Conservation (phyloP, 2,113 vertebrate genomes). For the Raja brachyura region DNA sequence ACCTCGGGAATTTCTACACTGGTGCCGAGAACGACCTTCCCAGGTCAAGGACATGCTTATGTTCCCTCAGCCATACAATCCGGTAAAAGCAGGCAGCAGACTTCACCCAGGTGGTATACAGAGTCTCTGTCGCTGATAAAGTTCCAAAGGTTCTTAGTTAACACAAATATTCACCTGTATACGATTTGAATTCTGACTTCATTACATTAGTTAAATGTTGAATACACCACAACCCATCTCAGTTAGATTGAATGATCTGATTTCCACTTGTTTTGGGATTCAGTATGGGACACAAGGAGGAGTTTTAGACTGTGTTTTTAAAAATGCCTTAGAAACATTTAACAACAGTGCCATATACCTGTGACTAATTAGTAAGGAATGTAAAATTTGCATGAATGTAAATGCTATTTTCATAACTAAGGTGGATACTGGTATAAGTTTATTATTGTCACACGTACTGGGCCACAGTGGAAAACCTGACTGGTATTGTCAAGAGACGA, state of each 20-base stretch:
- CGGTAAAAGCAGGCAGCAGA: no score
- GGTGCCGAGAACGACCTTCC: no score
- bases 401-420: background rate
- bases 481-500: no score
- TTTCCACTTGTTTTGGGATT: background rate
- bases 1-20: no score
- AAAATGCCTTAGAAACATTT: background rate
- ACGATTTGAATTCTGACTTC: background rate
- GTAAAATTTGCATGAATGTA: background rate
- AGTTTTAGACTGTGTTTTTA: background rate
- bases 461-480: no score
- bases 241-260: background rate
- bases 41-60: no score
- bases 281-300: background rate
- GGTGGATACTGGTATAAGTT: background rate
- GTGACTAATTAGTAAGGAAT: background rate
- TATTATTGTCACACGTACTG: no score
- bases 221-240: background rate
- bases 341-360: no score
- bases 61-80: no score
- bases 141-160: background rate
- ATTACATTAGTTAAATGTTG: background rate
- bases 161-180: background rate
- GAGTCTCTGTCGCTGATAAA: no score
- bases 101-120: no score